phyloP scores from a whole-genome alignment of 2,888 invertebrate species.

The Ectemnius lituratus region DNA sequence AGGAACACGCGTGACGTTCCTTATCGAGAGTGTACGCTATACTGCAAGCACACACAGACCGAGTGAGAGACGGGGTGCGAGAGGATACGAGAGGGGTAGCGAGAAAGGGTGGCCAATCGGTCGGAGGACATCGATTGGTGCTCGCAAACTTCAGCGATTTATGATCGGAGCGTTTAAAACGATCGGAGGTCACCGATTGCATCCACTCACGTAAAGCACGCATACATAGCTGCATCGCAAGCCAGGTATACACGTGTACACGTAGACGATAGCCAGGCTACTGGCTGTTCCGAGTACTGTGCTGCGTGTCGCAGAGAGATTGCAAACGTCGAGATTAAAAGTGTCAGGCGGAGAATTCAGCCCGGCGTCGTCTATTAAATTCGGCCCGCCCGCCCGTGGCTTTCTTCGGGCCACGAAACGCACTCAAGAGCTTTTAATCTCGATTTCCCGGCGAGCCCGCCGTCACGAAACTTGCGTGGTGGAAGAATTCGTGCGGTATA shows the following conservation, averaged over 20 bases:
- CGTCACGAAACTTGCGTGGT: no score
- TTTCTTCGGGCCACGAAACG: background rate
- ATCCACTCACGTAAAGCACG: slow-evolving; percentile 11
- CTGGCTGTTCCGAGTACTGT: background rate
- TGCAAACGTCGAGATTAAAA: slow-evolving; percentile 8
- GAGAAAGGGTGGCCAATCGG: slow-evolving; percentile 2
- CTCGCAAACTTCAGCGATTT: slow-evolving; percentile 13
- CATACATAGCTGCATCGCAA: background rate
- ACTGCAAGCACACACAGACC: background rate
- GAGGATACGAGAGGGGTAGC: no score
- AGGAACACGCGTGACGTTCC: slow-evolving; percentile 1
- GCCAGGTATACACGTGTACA: no score
- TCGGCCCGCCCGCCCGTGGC: background rate
- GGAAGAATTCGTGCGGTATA: no score
- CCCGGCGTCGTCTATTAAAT: slow-evolving; percentile 14
- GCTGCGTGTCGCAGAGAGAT: background rate
- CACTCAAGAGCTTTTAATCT: background rate
- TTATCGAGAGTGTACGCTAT: slow-evolving; percentile 7
- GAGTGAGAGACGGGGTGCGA: no score
- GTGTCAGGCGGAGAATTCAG: background rate
- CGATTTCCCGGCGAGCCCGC: background rate
- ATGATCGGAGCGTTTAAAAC: slow-evolving; percentile 10
- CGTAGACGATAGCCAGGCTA: no score
- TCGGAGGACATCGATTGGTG: slow-evolving; percentile 6
- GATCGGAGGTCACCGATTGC: slow-evolving; percentile 17